phyloP scores from a whole-genome alignment of 2,888 invertebrate genomes.

The Cordylochernes scorpioides region DNA sequence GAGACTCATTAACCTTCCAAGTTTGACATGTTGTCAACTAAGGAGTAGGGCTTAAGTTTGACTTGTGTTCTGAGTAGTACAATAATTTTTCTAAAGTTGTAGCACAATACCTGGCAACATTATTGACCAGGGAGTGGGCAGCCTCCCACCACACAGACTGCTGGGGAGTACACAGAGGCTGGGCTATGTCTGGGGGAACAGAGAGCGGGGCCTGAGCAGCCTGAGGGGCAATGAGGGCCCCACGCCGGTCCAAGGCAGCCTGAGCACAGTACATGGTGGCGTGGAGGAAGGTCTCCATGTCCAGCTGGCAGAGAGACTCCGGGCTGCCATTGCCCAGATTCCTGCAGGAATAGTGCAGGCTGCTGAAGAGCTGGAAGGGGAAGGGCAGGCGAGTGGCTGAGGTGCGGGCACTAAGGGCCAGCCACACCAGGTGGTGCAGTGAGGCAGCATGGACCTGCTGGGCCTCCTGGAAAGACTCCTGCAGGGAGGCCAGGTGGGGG shows the following conservation, averaged over 20 bases:
- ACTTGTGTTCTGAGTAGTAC: too few relatives aligned
- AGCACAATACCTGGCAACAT: slow-evolving; percentile 22
- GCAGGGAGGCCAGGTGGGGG: too few relatives aligned
- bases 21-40: too few relatives aligned
- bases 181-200: slow-evolving; percentile 19
- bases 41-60: too few relatives aligned
- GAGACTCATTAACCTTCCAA: too few relatives aligned
- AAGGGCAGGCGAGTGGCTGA: too few relatives aligned
- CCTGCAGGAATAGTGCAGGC: slow-evolving; percentile 30
- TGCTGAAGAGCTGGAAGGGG: slow-evolving; percentile 26
- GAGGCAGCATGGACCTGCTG: slow-evolving; percentile 33
- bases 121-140: slow-evolving; percentile 30
- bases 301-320: slow-evolving; percentile 48
- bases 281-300: slow-evolving; percentile 54
- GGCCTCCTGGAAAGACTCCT: slow-evolving; percentile 16
- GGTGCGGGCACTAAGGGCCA: slow-evolving; percentile 18
- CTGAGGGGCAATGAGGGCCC: slow-evolving; percentile 13
- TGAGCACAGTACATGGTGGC: slow-evolving; percentile 19
- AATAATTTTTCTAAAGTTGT: neutral
- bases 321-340: slow-evolving; percentile 29
- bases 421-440: slow-evolving; percentile 33
- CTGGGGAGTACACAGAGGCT: slow-evolving; percentile 18
- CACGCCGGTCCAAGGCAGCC: slow-evolving; percentile 15
- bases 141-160: slow-evolving; percentile 27
- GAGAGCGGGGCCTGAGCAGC: slow-evolving; percentile 16